A percentile compares a stretch with the other conserved stretches of the same genome.
phyloP scores from a whole-genome alignment of 2,797 vertebrate genomes.

The Etheostoma perlongum region DNA sequence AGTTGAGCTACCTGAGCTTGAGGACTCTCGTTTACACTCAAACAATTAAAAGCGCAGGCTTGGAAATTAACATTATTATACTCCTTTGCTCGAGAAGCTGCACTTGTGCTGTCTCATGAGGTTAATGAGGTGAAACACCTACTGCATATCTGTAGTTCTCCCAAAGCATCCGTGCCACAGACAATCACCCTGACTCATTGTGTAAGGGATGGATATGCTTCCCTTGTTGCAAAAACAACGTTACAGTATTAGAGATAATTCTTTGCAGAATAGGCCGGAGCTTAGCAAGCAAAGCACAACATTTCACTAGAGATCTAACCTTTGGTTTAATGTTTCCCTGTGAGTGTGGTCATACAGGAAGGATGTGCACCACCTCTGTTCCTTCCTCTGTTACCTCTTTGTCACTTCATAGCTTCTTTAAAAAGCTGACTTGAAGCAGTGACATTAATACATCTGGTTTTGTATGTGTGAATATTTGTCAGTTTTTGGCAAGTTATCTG shows the following conservation, averaged over 20 bases:
- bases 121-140: slow-evolving; percentile 78
- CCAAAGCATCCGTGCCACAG: slow-evolving; percentile 50
- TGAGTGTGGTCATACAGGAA: slow-evolving; percentile 25
- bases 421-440: slow-evolving; percentile 1
- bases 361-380: not conserved
- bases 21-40: slow-evolving; percentile 50
- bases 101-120: slow-evolving; percentile 72
- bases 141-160: slow-evolving; percentile 61
- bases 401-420: slow-evolving; percentile 8
- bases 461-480: not conserved
- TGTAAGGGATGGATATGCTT: slow-evolving; percentile 55
- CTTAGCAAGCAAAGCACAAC: slow-evolving; percentile 36
- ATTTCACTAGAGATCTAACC: slow-evolving; percentile 34
- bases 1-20: slow-evolving; percentile 51
- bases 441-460: slow-evolving; percentile 8
- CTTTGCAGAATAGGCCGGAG: slow-evolving; percentile 32
- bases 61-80: slow-evolving; percentile 64
- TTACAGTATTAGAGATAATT: slow-evolving; percentile 44
- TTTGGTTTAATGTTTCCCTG: slow-evolving; percentile 42
- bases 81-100: slow-evolving; percentile 63
- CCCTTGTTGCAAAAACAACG: slow-evolving; percentile 47
- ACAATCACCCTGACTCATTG: slow-evolving; percentile 56
- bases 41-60: slow-evolving; percentile 75
- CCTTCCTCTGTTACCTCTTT: not conserved
- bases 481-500: not conserved